phyloP scores from a whole-genome alignment of 2,113 vertebrate genomes.

The Thalassarche chlororhynchos region DNA sequence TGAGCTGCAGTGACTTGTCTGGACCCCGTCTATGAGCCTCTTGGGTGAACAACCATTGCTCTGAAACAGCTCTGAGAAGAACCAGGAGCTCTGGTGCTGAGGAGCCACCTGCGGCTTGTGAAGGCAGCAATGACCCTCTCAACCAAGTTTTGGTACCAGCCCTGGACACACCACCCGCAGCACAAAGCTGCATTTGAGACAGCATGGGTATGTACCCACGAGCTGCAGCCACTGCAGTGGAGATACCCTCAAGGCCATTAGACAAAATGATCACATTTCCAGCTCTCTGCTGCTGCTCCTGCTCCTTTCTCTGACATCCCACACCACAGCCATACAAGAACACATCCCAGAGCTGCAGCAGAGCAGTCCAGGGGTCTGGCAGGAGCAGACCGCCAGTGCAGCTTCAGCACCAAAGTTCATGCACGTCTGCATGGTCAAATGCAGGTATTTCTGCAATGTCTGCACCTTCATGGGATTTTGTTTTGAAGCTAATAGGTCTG shows the following conservation, averaged over 20 bases:
- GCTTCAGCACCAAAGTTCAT: background rate
- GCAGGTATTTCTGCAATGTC: background rate
- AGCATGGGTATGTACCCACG: fast-evolving
- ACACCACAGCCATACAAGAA: background rate
- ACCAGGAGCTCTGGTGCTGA: background rate
- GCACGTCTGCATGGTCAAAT: background rate
- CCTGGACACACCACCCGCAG: background rate
- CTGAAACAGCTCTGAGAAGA: background rate
- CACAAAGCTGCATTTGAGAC: background rate
- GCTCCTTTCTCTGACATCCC: background rate
- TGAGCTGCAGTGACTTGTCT: background rate
- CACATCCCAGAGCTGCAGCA: background rate
- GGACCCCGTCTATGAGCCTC: background rate
- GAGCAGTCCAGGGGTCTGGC: background rate
- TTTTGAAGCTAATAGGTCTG: background rate
- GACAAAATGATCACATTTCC: background rate
- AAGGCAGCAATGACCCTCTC: background rate
- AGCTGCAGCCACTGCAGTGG: background rate
- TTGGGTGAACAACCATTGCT: background rate
- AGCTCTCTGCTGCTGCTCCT: background rate
- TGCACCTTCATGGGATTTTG: background rate
- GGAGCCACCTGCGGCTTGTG: background rate
- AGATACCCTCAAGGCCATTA: background rate
- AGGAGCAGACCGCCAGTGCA: background rate
- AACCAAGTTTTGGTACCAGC: background rate